Conservation (phyloP, 2,888 invertebrate genomes). For the Agrotis puta region DNA sequence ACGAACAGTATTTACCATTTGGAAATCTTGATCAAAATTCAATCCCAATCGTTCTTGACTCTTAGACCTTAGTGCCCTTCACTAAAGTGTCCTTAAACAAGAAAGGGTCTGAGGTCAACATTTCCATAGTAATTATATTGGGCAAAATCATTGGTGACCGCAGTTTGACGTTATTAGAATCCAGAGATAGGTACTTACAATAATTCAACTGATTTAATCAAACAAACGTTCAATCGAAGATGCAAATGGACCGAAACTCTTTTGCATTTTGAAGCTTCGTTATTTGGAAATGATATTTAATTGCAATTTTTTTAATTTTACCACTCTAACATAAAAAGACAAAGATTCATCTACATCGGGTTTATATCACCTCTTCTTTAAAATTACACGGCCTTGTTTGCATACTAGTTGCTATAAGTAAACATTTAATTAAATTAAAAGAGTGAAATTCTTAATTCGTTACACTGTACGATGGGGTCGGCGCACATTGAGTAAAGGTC, state of each 20-base stretch:
- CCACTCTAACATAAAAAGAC: background rate
- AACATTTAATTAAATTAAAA: conserved; percentile 38
- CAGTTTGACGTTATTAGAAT: conserved; percentile 2
- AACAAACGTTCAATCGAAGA: conserved; percentile 6
- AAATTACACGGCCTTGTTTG: background rate
- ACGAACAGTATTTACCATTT: background rate
- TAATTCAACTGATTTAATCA: conserved; percentile 4
- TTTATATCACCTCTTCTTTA: background rate
- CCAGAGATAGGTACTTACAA: background rate
- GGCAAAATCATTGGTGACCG: conserved; percentile 14
- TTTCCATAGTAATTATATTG: conserved; percentile 44
- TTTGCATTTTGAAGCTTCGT: background rate
- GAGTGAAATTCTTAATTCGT: conserved; percentile 63
- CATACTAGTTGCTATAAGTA: conserved; percentile 6
- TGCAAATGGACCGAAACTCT: background rate
- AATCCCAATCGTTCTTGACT: conserved; percentile 15
- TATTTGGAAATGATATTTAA: conserved; percentile 1
- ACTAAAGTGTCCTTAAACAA: conserved; percentile 32
- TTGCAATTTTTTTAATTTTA: background rate
- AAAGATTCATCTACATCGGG: background rate
- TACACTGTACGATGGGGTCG: conserved; percentile 65
- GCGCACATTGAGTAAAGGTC: conserved; percentile 69
- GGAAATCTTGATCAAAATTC: conserved; percentile 35
- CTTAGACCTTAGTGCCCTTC: conserved; percentile 16
- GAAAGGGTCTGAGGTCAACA: conserved; percentile 41